These are phyloP conservation scores for Pollenia labialis DNA, from an alignment of 2,888 invertebrate species.

Conservation along the genomic window DNA sequence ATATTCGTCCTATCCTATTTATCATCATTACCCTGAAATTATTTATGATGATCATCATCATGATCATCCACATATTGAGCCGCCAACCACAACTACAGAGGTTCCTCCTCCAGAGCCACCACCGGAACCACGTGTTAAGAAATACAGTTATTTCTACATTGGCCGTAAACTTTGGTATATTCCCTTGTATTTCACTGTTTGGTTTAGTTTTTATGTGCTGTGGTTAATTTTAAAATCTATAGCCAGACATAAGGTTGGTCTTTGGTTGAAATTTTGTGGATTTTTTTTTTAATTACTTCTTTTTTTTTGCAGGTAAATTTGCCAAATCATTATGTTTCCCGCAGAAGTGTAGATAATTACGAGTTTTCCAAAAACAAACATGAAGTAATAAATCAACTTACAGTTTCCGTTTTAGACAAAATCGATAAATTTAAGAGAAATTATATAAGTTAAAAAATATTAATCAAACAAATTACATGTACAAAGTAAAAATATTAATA, in stretches of 20 bases:
- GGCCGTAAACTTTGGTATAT: constrained; percentile 89
- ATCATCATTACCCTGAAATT: constrained; percentile 80
- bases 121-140: constrained; percentile 85
- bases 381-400: constrained; percentile 81
- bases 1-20: constrained; percentile 69
- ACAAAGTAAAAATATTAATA: constrained; percentile 36
- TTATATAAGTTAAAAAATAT: constrained; percentile 61
- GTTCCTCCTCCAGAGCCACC: constrained; percentile 79
- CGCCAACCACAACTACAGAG: constrained; percentile 78
- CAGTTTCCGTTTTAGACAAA: constrained; percentile 81
- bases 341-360: constrained; percentile 77
- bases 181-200: constrained; percentile 89
- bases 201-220: constrained; percentile 86
- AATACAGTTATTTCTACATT: constrained; percentile 89
- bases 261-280: neutral
- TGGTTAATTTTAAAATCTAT: constrained; percentile 88
- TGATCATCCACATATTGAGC: constrained; percentile 77
- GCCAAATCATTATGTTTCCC: constrained; percentile 82
- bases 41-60: constrained; percentile 77
- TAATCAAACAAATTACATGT: constrained; percentile 18
- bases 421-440: constrained; percentile 82
- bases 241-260: constrained; percentile 87
- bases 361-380: constrained; percentile 74
- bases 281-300: constrained; percentile 1
- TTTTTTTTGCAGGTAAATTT: constrained; percentile 80